Conservation (phyloP, 2,797 vertebrate species). For the Apogon hyalosoma region DNA sequence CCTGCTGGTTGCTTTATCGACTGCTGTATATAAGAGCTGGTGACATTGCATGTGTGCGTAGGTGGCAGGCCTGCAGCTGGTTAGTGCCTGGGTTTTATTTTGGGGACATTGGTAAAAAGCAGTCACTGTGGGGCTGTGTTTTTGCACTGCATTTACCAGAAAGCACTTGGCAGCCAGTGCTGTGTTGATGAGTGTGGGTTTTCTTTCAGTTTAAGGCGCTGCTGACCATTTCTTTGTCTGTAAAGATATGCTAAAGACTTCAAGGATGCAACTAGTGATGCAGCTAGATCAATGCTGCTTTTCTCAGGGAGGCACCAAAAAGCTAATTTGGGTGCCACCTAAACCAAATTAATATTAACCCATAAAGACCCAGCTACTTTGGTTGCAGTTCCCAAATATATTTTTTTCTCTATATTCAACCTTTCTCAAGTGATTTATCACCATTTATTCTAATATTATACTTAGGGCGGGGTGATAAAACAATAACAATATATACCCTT, state of each 20-base stretch:
- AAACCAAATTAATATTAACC: no score
- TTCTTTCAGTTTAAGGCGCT: neutral
- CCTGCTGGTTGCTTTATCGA: neutral
- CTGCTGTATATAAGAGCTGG: conserved; percentile 53
- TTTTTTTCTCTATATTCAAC: no score
- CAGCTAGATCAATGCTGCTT: no score
- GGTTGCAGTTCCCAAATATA: no score
- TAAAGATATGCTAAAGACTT: neutral
- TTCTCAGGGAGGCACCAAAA: no score
- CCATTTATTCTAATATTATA: no score
- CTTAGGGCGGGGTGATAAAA: no score
- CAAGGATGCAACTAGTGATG: neutral
- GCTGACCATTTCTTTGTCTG: neutral
- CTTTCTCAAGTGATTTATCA: no score
- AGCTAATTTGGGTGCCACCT: no score
- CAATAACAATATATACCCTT: no score
- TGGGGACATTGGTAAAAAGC: conserved; percentile 40
- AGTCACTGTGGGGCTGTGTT: conserved; percentile 10
- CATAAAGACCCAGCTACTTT: no score
- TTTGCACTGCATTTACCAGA: conserved; percentile 33
- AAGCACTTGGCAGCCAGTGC: neutral
- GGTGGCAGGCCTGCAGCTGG: conserved; percentile 46
- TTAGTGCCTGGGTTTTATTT: conserved; percentile 57
- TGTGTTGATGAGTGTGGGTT: neutral
- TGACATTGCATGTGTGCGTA: conserved; percentile 37